phyloP scores from a whole-genome alignment of 2,797 vertebrate genomes.

The Hippopotamyrus pictus region DNA sequence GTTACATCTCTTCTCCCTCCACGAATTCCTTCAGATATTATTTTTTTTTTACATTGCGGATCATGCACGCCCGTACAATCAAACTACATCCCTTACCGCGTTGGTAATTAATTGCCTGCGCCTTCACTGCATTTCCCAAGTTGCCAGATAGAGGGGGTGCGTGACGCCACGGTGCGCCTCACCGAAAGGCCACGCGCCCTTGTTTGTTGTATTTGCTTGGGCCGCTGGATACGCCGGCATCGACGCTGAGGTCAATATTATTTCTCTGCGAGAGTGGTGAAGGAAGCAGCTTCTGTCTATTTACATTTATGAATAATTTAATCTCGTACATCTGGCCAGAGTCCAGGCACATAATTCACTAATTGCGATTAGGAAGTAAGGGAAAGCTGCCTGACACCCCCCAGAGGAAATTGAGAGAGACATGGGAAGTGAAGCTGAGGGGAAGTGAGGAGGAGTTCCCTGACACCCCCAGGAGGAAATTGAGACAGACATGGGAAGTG shows the following conservation, averaged over 20 bases:
- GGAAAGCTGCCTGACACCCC: slow-evolving; percentile 31
- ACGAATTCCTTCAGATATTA: neutral
- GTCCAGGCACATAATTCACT: slow-evolving; percentile 44
- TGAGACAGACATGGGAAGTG: slow-evolving; percentile 5
- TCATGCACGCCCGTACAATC: neutral
- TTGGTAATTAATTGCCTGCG: neutral
- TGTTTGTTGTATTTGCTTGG: slow-evolving; percentile 53
- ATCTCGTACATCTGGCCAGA: slow-evolving; percentile 34
- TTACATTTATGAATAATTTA: slow-evolving; percentile 49
- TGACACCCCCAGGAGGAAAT: slow-evolving; percentile 13
- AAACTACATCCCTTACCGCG: neutral
- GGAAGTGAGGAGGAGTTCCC: neutral
- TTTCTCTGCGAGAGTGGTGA: slow-evolving; percentile 31
- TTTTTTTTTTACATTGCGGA: neutral
- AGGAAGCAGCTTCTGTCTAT: slow-evolving; percentile 36
- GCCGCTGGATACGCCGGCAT: slow-evolving; percentile 21
- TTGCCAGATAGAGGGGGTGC: neutral
- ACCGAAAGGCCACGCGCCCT: slow-evolving; percentile 25
- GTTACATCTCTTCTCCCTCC: neutral
- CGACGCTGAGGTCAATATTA: slow-evolving; percentile 42
- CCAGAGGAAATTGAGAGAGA: slow-evolving; percentile 22
- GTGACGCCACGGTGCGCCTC: slow-evolving; percentile 34
- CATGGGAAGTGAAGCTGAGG: neutral
- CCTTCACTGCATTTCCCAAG: neutral
- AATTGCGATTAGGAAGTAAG: slow-evolving; percentile 42